Percentiles rank a stretch among this genome's conserved stretches.
Conservation (phyloP, 2,113 vertebrate genomes). For the Apeltes quadracus region DNA sequence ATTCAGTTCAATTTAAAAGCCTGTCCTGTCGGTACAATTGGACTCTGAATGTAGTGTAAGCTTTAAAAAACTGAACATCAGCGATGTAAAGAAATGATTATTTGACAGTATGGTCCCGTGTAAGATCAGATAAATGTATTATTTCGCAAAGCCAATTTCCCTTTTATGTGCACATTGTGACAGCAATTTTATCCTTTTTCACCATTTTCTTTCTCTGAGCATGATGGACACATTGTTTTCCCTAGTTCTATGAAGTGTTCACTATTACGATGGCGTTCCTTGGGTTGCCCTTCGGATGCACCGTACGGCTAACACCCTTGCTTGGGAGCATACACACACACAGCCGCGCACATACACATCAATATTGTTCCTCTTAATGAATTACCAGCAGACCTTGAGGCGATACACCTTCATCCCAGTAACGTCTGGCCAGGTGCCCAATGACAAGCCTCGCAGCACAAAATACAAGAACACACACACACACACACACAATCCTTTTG, state of each 20-base stretch:
- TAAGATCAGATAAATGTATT: background rate
- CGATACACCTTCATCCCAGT: constrained; percentile 56
- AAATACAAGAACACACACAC: constrained; percentile 58
- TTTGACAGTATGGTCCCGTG: background rate
- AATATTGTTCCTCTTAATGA: constrained; percentile 69
- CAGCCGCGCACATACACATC: constrained; percentile 35
- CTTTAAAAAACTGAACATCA: background rate
- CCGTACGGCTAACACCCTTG: constrained; percentile 29
- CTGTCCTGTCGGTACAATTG: background rate
- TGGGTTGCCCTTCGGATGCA: constrained; percentile 45
- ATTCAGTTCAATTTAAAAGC: background rate
- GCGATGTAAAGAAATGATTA: background rate
- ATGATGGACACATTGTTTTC: constrained; percentile 3
- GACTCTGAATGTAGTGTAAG: background rate
- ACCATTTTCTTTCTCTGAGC: constrained; percentile 3
- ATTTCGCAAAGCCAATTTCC: background rate
- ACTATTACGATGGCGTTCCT: constrained; percentile 4
- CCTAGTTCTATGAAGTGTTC: background rate
- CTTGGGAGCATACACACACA: constrained; percentile 19
- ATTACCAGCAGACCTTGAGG: constrained; percentile 75
- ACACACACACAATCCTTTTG: constrained; percentile 35
- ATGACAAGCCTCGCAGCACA: constrained; percentile 59
- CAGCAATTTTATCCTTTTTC: background rate
- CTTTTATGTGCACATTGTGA: constrained; percentile 2
- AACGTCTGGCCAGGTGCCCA: constrained; percentile 70